phyloP scores from a whole-genome alignment of 2,888 invertebrate species.

The Platycnemis pennipes region DNA sequence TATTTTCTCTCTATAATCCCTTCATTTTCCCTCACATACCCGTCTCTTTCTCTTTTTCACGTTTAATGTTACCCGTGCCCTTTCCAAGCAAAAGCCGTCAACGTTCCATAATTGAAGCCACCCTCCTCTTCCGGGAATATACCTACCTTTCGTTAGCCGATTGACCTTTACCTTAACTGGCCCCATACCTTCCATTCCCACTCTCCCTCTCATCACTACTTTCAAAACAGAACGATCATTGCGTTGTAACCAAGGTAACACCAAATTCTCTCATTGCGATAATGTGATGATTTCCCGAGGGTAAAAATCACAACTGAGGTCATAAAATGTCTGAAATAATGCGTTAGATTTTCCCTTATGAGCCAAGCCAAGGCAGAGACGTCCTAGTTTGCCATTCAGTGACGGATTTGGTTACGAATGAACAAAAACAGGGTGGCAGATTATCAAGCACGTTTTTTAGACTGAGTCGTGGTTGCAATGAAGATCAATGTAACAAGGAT shows the following conservation, averaged over 20 bases:
- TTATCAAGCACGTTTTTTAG: too few species aligned
- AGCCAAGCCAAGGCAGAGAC: too few species aligned
- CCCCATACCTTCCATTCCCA: background rate
- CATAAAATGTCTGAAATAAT: too few species aligned
- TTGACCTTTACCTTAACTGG: constrained; percentile 3
- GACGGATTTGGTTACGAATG: too few species aligned
- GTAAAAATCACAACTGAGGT: too few species aligned
- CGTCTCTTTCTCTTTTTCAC: background rate
- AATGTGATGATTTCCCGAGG: too few species aligned
- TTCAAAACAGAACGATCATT: background rate
- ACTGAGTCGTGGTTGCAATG: background rate
- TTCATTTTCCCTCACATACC: background rate
- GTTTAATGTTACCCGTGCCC: constrained; percentile 29
- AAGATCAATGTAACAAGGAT: background rate
- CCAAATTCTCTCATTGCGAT: too few species aligned
- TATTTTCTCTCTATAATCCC: constrained; percentile 20
- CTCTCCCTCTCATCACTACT: background rate
- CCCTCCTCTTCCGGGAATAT: background rate
- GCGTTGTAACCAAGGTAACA: too few species aligned
- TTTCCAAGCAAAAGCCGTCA: constrained; percentile 1
- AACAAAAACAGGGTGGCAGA: too few species aligned
- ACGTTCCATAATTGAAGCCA: background rate
- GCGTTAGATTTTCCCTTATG: too few species aligned
- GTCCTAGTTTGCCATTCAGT: too few species aligned
- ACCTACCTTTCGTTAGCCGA: background rate